Evolutionary conservation across 2,888 invertebrate species (phyloP), one percentile per base, ranked within the genome.

Genomic region (Poecilobothrus nobilitatus): DNA sequence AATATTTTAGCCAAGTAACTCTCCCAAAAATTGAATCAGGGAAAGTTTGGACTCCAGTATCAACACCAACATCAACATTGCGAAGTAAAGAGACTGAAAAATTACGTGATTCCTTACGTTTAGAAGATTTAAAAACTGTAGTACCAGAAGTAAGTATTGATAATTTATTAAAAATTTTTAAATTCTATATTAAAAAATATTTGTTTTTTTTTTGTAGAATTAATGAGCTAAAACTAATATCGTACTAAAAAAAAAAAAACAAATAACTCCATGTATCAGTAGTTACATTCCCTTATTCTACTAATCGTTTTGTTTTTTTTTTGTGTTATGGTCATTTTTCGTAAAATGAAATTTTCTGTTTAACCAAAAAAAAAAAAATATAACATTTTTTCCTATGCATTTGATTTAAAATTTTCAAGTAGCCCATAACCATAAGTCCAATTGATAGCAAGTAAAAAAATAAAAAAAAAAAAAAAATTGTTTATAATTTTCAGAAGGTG

Each of bases 21-120:
- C 72, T 75, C 71, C 75, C 75, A 65, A 75, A 75, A 74, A 75
- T 76, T 65, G 76, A 76, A 71, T 74, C 75, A 68, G 76, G 75
- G 22, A 76, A 76, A 73, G 74, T 75, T 67, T 76, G 76, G 76
- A 75, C 75, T 68, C 75, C 75, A 70, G 72, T 72, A 69, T 75
- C 76, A 70, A 74, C 73, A 72, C 72, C 76, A 74, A 75, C 75
- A 73, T 74, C 75, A 73, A 75, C 75, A 72, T 71, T 76, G 72
- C 72, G 75, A 74, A 74, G 75, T 69, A 74, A 74, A 73, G 75
- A 76, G 75, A 74, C 74, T 74, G 76, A 76, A 74, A 75, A 75
- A 75, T 73, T 75, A 73, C 75, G 75, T 73, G 76, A 76, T 73
- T 75, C 75, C 72, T 73, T 76, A 73, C 74, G 75, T 69, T 73